Evolutionary conservation across 1,140 invertebrate genomes (phyloP), one percentile per base, ranked within the genome.

Genomic region (Sarcophaga bullata): DNA sequence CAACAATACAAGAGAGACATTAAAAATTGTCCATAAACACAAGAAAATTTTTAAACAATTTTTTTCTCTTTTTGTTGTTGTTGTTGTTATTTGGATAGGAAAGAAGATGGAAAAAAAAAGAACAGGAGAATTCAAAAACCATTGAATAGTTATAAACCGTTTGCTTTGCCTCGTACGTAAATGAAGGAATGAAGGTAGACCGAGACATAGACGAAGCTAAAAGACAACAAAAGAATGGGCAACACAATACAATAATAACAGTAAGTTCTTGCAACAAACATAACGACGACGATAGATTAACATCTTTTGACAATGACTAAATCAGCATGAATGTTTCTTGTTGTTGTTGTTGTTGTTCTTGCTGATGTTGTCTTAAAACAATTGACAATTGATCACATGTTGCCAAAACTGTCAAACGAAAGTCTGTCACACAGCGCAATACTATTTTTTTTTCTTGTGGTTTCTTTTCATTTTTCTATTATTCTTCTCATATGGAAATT

Each of bases 271-370:
- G 25, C 25, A 37, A 37, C 25, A 68, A 68, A 68, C 19, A 17
- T 19, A 17, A 68, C 17, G 19, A 19, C 62, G 19, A 19, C 19
- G 62, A 7, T 8, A 68, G 62, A 68, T 68, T 19, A 68, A 68
- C 62, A 68, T 68, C 62, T 68, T 37, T 19, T 68, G 62, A 68
- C 62, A 68, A 68, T 68, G 62, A 68, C 62, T 68, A 68, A 68
- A 68, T 68, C 62, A 68, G 19, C 62, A 68, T 68, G 62, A 68
- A 68, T 8, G 25, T 37, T 2, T 37, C n/a, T n/a, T 50, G 11
- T 62, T 62, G 58, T 8, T 50, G n/a, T 62, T 62, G 3, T 62
- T 62, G 3, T 62, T 6, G 10, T 62, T 62, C n/a, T 62, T 62
- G 54, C 1, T 7, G 11, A 7, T 62, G 10, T n/a, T 68, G 62